Evolutionary conservation across 2,797 vertebrate species (phyloP).

Genomic region (Sebastes variabilis): DNA sequence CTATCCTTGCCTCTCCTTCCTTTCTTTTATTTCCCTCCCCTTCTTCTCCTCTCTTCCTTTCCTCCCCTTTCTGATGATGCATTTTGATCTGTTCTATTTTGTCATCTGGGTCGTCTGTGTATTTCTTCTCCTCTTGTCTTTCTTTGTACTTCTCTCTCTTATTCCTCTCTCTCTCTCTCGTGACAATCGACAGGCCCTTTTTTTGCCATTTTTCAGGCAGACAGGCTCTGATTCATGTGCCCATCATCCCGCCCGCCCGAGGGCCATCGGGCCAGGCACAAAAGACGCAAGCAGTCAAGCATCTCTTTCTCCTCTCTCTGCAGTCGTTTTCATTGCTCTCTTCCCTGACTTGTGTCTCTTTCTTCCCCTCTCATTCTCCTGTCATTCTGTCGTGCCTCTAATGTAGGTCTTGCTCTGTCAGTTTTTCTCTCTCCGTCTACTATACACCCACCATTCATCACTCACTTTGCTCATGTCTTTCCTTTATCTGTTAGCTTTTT

Average conservation of each 20-base stretch:
- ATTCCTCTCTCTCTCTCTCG: conserved; percentile 1
- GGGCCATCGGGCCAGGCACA: conserved; percentile 62
- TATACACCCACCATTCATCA: conserved; percentile 26
- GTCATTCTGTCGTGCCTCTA: conserved; percentile 22
- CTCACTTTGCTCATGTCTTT: conserved; percentile 5
- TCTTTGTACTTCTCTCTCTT: conserved; percentile 16
- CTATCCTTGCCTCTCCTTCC: no score
- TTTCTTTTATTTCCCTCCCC: neutral
- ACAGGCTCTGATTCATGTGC: conserved; percentile 77
- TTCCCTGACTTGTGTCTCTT: conserved; percentile 49
- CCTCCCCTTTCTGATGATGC: conserved; percentile 4
- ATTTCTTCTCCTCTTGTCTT: conserved; percentile 5
- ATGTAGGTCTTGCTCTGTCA: conserved; percentile 16
- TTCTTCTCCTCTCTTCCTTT: neutral
- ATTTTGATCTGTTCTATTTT: conserved; percentile 51
- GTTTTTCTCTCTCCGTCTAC: neutral
- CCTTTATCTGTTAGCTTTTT: conserved; percentile 19
- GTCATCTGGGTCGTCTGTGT: conserved; percentile 39
- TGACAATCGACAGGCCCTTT: conserved; percentile 41
- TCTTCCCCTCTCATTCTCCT: conserved; percentile 29
- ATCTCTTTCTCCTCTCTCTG: conserved; percentile 55
- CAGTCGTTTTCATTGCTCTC: conserved; percentile 43
- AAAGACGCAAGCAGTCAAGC: conserved; percentile 71
- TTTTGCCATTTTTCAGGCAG: conserved; percentile 54
- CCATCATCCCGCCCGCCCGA: conserved; percentile 64